phyloP scores from a whole-genome alignment of 2,888 invertebrate genomes.

The Imbricaverruca yamaguchii region DNA sequence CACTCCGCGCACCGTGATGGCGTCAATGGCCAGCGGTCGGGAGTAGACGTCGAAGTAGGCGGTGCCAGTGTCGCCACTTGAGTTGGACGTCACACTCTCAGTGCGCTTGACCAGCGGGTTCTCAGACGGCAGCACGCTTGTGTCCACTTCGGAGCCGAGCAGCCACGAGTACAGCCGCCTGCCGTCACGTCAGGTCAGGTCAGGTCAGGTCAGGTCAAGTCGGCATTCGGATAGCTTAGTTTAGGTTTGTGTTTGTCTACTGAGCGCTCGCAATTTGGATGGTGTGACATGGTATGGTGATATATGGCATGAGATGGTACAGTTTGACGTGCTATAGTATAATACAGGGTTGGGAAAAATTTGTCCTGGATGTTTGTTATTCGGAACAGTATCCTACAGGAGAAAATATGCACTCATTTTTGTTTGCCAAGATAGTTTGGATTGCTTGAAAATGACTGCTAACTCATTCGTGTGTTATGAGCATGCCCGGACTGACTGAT shows the following conservation, averaged over 20 bases:
- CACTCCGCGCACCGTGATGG: constrained; percentile 35
- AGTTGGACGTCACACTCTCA: constrained; percentile 26
- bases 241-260: too few relatives aligned
- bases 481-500: too few relatives aligned
- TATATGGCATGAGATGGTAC: constrained; percentile 27
- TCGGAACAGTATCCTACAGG: too few relatives aligned
- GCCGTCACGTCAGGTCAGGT: constrained; percentile 36
- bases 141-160: constrained; percentile 60
- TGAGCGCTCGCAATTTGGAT: too few relatives aligned
- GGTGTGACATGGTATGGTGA: neutral
- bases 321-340: neutral
- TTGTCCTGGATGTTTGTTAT: too few relatives aligned
- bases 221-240: too few relatives aligned
- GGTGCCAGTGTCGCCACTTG: constrained; percentile 27
- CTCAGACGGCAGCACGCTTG: constrained; percentile 41
- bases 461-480: too few relatives aligned
- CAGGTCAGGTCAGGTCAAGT: too few relatives aligned
- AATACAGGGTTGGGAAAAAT: too few relatives aligned
- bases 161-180: constrained; percentile 75
- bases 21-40: constrained; percentile 37
- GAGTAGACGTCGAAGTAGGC: constrained; percentile 35
- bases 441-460: too few relatives aligned
- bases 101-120: constrained; percentile 40
- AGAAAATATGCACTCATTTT: too few relatives aligned
- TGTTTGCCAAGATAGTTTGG: too few relatives aligned